A percentile compares a stretch with the other conserved stretches of the same genome.
Conservation (phyloP, 2,888 invertebrate genomes). For the Leucoma salicis region DNA sequence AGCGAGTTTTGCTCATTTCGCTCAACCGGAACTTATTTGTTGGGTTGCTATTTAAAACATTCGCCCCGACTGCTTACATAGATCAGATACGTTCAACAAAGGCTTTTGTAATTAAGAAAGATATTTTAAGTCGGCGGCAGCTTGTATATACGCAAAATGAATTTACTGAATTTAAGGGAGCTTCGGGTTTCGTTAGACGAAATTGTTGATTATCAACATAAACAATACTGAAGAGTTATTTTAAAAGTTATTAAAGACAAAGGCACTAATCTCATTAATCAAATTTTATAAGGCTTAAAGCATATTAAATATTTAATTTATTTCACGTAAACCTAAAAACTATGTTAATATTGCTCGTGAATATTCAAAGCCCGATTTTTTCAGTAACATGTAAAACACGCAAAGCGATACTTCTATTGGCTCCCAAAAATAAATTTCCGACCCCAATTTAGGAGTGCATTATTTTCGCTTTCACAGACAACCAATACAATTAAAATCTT, state of each 20-base stretch:
- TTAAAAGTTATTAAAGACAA: neutral
- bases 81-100: slow-evolving; percentile 82
- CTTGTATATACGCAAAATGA: slow-evolving; percentile 78
- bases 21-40: slow-evolving; percentile 77
- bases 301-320: neutral
- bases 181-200: slow-evolving; percentile 56
- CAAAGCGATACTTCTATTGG: slow-evolving; percentile 66
- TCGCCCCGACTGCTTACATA: slow-evolving; percentile 79
- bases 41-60: slow-evolving; percentile 80
- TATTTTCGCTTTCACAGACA: slow-evolving; percentile 82
- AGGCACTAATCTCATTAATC: neutral
- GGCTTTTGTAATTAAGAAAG: slow-evolving; percentile 82
- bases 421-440: slow-evolving; percentile 74
- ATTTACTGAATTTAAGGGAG: slow-evolving; percentile 75
- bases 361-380: slow-evolving; percentile 1
- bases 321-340: neutral
- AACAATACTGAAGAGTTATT: slow-evolving; percentile 2
- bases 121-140: slow-evolving; percentile 80
- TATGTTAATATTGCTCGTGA: neutral
- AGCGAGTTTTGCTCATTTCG: slow-evolving; percentile 72
- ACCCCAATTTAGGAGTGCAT: slow-evolving; percentile 82
- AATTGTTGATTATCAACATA: slow-evolving; percentile 33
- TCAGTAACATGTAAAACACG: slow-evolving; percentile 56
- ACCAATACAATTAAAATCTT: slow-evolving; percentile 83
- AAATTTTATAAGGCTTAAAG: neutral